Conservation (phyloP, 2,888 invertebrate species). For the Latrodectus elegans region DNA sequence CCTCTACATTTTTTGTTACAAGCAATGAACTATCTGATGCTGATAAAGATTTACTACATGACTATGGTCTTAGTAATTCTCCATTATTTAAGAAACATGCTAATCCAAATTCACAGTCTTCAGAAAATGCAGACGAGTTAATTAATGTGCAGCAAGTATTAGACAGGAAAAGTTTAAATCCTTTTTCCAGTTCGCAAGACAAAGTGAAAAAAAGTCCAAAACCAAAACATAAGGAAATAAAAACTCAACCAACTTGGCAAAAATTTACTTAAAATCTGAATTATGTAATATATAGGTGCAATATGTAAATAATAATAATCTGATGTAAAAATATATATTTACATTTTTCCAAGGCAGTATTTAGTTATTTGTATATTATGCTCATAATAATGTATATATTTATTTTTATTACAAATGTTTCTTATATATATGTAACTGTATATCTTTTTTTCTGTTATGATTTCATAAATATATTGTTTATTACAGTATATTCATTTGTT, state of each 20-base stretch:
- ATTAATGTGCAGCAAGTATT: not conserved
- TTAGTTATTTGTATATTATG: no score
- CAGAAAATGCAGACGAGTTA: not conserved
- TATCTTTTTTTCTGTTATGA: no score
- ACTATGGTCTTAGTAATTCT: conserved; percentile 55
- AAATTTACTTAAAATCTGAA: conserved; percentile 45
- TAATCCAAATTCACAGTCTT: not conserved
- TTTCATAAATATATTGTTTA: no score
- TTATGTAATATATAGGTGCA: not conserved
- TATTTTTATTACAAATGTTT: no score
- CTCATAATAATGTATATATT: no score
- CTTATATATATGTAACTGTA: no score
- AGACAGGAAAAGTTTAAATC: conserved; percentile 5
- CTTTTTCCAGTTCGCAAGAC: not conserved
- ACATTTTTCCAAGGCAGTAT: no score
- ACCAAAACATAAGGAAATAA: conserved; percentile 21
- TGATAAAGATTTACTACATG: conserved; percentile 49
- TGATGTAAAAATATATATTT: no score
- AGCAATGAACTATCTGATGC: conserved; percentile 32
- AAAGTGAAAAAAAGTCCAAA: conserved; percentile 21
- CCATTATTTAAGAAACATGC: conserved; percentile 44
- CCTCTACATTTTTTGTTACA: conserved; percentile 40
- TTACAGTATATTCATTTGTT: no score
- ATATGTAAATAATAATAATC: no score
- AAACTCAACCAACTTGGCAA: conserved; percentile 54